phyloP scores from a whole-genome alignment of 2,888 invertebrate species.

The Diarsia mendica region DNA sequence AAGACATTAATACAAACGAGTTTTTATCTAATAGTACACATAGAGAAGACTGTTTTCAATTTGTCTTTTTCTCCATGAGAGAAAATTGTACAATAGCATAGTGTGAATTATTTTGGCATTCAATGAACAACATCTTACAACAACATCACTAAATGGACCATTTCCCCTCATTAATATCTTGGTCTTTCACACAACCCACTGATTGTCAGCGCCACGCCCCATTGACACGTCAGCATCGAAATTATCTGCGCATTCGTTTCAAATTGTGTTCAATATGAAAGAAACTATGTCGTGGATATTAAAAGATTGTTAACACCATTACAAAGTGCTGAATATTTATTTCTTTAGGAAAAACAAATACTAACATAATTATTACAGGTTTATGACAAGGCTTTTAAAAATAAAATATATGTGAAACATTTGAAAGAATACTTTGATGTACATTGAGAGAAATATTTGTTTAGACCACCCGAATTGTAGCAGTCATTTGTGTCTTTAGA shows the following conservation, averaged over 20 bases:
- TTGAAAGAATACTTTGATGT: conserved; percentile 38
- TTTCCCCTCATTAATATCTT: conserved; percentile 24
- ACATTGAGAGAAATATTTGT: conserved; percentile 31
- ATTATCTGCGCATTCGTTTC: conserved; percentile 34
- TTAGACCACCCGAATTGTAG: conserved; percentile 25
- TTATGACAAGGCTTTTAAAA: too few species aligned
- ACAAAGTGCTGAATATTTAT: conserved; percentile 15
- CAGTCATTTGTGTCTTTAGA: neutral
- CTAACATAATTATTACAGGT: too few species aligned
- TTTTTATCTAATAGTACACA: neutral
- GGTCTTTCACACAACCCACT: neutral
- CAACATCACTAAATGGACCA: conserved; percentile 12
- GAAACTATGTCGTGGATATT: conserved; percentile 42
- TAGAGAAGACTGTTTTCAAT: neutral
- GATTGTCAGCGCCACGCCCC: conserved; percentile 4
- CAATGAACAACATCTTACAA: conserved; percentile 1
- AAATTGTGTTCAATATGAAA: conserved; percentile 7
- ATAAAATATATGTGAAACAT: conserved; percentile 13
- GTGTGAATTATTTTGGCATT: neutral
- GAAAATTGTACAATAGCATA: neutral
- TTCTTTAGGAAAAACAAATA: too few species aligned
- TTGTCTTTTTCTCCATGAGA: neutral
- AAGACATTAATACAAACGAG: neutral
- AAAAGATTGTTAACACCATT: conserved; percentile 29
- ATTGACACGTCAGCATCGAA: conserved; percentile 18